Base-by-base conservation (phyloP, 2,113 vertebrate species). In the Nothobranchius furzeri region DNA sequence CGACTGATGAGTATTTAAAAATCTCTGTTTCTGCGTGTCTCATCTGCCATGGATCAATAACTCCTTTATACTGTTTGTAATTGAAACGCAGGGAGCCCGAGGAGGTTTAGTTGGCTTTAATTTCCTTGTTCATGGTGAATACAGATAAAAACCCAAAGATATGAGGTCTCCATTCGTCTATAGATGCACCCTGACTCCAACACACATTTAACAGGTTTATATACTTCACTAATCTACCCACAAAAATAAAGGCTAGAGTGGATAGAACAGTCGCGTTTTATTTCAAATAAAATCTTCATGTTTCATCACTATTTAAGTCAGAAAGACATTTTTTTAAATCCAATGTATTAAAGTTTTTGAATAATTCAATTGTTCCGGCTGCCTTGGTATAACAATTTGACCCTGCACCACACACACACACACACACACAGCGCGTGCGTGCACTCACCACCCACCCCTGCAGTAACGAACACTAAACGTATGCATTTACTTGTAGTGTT, bases 31-130 rank as follows among this genome's bases (percentile, higher is more conserved):
- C 48, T 49, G 59, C 49, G 69, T 78, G 58, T 83, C 71, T 78
- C 64, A 63, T 69, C 57, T 37, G 62, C 75, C 73, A 78, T 63
- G 64, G 85, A 90, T 90, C 86, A 79, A 90, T 90, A 85, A 69
- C 62, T 83, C 75, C 70, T 87, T 85, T 76, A 74, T 83, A 75
- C 59, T 67, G 75, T 73, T 52, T 83, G 78, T 90, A 90, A 91
- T 91, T 91, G 86, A 90, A 91, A 85, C 58, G 54, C 87, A 65
- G 45, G 52, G 65, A 73, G 84, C 82, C 77, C 66, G 70, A 85
- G 85, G 81, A 87, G 75, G 79, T 86, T 82, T 72, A 77, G 72
- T 60, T 65, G 57, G 49, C 59, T 87, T 86, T 87, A 73, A 87
- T 84, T 74, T 83, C 46, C 78, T 70, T 61, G 66, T 86, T 87